phyloP scores from a whole-genome alignment of 2,888 invertebrate genomes.

The Phyllotreta striolata region DNA sequence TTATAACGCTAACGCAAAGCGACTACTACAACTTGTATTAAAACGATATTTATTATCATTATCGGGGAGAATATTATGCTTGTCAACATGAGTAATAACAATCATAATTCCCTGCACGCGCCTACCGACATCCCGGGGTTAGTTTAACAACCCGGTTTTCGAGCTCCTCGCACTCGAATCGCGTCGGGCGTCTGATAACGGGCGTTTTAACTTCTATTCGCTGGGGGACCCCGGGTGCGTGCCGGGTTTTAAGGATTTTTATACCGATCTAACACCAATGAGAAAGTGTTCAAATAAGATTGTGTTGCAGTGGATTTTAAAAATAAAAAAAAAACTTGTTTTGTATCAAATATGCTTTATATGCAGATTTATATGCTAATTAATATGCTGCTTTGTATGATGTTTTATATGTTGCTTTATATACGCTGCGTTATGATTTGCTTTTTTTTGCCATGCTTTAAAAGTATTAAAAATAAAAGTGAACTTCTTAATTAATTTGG shows the following conservation, averaged over 20 bases:
- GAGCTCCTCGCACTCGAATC: neutral
- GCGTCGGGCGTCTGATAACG: slow-evolving; percentile 43
- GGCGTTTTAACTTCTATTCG: slow-evolving; percentile 45
- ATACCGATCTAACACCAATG: too few species aligned
- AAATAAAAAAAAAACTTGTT: too few species aligned
- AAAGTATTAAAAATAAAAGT: too few species aligned
- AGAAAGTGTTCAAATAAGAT: too few species aligned
- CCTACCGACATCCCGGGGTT: slow-evolving; percentile 42
- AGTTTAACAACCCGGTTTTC: slow-evolving; percentile 28
- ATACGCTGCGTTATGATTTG: too few species aligned
- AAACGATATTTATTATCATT: slow-evolving; percentile 52
- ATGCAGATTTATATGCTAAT: too few species aligned
- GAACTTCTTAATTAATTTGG: too few species aligned
- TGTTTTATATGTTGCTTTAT: too few species aligned
- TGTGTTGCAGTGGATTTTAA: too few species aligned
- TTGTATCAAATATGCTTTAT: too few species aligned
- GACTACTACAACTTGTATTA: slow-evolving; percentile 45
- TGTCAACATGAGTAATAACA: slow-evolving; percentile 54
- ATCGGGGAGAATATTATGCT: slow-evolving; percentile 50
- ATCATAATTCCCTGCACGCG: slow-evolving; percentile 57
- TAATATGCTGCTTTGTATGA: too few species aligned
- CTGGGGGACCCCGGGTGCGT: slow-evolving; percentile 35
- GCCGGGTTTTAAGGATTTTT: slow-evolving; percentile 5
- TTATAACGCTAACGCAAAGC: slow-evolving; percentile 30
- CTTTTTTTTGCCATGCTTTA: too few species aligned